phyloP scores from a whole-genome alignment of 2,888 invertebrate genomes.

The Epirrhoe alternata region DNA sequence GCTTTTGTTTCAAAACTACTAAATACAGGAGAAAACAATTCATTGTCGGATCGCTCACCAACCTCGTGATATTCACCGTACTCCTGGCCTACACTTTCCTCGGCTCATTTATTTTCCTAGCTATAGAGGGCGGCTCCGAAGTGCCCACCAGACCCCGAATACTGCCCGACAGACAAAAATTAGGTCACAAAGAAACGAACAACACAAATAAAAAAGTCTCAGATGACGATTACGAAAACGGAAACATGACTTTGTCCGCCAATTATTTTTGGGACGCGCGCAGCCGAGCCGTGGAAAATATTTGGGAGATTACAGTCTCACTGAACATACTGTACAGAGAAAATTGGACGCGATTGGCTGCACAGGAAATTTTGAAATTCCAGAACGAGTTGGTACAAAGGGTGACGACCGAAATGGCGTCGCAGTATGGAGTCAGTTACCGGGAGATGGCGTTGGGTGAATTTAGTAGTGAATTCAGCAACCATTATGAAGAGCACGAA shows the following conservation, averaged over 20 bases:
- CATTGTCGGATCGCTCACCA: conserved; percentile 90
- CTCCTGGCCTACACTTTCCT: conserved; percentile 91
- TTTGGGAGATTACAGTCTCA: conserved; percentile 95
- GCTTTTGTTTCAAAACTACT: conserved; percentile 84
- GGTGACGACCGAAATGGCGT: conserved; percentile 91
- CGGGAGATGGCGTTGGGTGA: conserved; percentile 82
- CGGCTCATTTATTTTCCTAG: conserved; percentile 93
- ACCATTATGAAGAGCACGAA: conserved; percentile 87
- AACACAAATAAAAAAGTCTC: conserved; percentile 67
- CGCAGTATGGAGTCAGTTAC: conserved; percentile 84
- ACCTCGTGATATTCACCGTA: conserved; percentile 92
- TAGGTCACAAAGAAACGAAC: conserved; percentile 79
- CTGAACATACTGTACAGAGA: conserved; percentile 95
- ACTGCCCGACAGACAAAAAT: conserved; percentile 80
- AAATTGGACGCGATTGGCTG: conserved; percentile 94
- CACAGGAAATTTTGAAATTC: conserved; percentile 91
- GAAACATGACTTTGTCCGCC: conserved; percentile 73
- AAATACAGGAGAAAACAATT: conserved; percentile 86
- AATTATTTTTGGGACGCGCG: conserved; percentile 82
- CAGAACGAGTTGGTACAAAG: conserved; percentile 93
- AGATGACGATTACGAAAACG: conserved; percentile 74
- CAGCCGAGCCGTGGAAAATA: conserved; percentile 91
- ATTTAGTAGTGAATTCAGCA: conserved; percentile 68
- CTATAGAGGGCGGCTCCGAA: conserved; percentile 90
- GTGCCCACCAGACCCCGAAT: conserved; percentile 80